Conservation (phyloP, 2,113 vertebrate species). For the Cololabis saira region DNA sequence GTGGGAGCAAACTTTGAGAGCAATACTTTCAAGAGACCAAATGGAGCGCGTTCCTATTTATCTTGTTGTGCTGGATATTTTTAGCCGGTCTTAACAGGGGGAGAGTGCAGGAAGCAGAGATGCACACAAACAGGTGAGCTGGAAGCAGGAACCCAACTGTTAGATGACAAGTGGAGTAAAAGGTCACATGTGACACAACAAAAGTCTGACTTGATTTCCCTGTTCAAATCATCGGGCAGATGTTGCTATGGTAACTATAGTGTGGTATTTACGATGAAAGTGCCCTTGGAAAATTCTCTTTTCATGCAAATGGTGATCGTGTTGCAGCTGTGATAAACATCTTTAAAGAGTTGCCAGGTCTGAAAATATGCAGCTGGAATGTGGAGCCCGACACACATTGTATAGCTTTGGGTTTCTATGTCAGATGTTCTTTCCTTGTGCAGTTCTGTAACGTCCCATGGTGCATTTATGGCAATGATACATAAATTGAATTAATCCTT, state of each 20-base stretch:
- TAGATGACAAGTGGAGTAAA: slow-evolving; percentile 26
- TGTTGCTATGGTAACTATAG: slow-evolving; percentile 69
- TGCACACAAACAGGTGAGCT: slow-evolving; percentile 4
- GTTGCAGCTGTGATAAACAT: slow-evolving; percentile 3
- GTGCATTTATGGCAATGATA: slow-evolving; percentile 29
- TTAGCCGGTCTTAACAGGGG: not conserved
- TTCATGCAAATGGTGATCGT: not conserved
- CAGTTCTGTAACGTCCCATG: slow-evolving; percentile 6
- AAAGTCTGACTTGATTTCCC: slow-evolving; percentile 48
- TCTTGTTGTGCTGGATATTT: not conserved
- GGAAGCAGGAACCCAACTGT: slow-evolving; percentile 18
- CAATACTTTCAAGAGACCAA: too few species aligned
- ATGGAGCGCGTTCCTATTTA: too few species aligned
- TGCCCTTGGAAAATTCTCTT: slow-evolving; percentile 16
- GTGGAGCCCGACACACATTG: slow-evolving; percentile 1
- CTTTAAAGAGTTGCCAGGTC: slow-evolving; percentile 12
- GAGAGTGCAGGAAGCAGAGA: not conserved
- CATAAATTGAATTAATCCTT: slow-evolving; percentile 47
- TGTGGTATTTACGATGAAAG: slow-evolving; percentile 7
- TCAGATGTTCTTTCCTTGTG: slow-evolving; percentile 5
- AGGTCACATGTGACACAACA: slow-evolving; percentile 30
- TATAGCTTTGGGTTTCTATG: not conserved
- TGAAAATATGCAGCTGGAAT: slow-evolving; percentile 9
- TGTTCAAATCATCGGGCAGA: slow-evolving; percentile 36
- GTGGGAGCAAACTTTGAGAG: not conserved